phyloP scores from a whole-genome alignment of 2,888 invertebrate genomes.

The Apotomis turbidana region DNA sequence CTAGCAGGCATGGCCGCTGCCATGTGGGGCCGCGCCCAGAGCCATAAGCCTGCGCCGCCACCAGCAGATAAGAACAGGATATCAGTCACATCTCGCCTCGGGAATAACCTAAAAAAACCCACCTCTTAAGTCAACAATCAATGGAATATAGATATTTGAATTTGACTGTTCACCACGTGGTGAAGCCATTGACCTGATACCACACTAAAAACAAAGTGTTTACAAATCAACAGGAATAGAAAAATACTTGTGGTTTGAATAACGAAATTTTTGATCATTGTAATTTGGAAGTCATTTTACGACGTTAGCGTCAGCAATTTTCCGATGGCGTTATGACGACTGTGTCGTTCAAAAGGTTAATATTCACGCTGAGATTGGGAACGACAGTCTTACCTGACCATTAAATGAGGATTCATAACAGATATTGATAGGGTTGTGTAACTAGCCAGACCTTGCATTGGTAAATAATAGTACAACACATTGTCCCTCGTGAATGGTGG shows the following conservation, averaged over 20 bases:
- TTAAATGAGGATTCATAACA: conserved; percentile 92
- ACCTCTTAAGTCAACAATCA: conserved; percentile 1
- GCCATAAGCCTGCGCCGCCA: conserved; percentile 91
- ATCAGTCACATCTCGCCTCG: conserved; percentile 91
- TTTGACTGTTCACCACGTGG: too few relatives aligned
- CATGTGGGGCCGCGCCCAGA: conserved; percentile 92
- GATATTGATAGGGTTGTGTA: conserved; percentile 92
- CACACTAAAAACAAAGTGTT: too few relatives aligned
- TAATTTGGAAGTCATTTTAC: too few relatives aligned
- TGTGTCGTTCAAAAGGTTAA: too few relatives aligned
- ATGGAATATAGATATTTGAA: neutral
- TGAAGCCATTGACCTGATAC: too few relatives aligned
- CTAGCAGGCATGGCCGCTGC: conserved; percentile 85
- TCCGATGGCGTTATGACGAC: too few relatives aligned
- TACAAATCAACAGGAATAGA: too few relatives aligned
- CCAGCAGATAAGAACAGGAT: conserved; percentile 91
- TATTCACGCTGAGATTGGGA: conserved; percentile 10
- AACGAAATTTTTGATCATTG: too few relatives aligned
- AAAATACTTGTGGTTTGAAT: too few relatives aligned
- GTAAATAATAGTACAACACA: conserved; percentile 89
- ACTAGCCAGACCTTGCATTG: conserved; percentile 89
- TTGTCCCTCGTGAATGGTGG: conserved; percentile 89
- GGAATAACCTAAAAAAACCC: conserved; percentile 84
- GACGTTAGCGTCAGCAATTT: neutral
- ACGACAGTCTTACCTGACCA: conserved; percentile 84